Base-by-base conservation (phyloP, 2,888 invertebrate species). In the Leptogaster cylindrica region DNA sequence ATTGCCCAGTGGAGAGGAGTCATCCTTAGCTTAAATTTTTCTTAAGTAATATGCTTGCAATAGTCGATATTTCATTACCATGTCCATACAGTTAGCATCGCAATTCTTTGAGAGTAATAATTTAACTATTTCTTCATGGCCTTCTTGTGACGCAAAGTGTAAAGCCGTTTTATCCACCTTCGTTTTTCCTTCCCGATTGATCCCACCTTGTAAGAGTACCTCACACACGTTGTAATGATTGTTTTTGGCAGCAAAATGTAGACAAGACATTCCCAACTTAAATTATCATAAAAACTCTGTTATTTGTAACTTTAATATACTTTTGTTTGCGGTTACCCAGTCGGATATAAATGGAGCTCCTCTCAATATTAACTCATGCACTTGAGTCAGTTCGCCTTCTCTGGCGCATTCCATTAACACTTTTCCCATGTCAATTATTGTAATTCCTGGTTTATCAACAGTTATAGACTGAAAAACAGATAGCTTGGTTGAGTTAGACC, bases 1-100 rank as follows among this genome's bases (percentile, higher is more conserved):
- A 91, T 91, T 4, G 96, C 95, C 96, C 96, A 96, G 83, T 97
- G 96, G 67, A 97, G 83, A 36, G 96, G 93, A 41, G 95, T 95
- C 95, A 93, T 93, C 75, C 87, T 86, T 14, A 93, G 81, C 92
- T 92, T 82, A 70, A 48, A 4, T 50, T 18, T n/a, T 33, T 48
- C 55, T 44, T 14, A 61, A 71, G 18, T 48, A 58, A 1, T n/a
- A 36, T 31, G 7, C 10, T 31, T 31, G n/a, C n/a, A n/a, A n/a
- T n/a, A n/a, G n/a, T n/a, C n/a, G n/a, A n/a, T n/a, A n/a, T n/a
- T n/a, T n/a, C n/a, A n/a, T 78, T 80, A 92, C 92, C 89, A 92
- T 89, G 80, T 93, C 93, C 76, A 83, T 85, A 41, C 89, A 86
- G 76, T 93, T 89, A 0, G 90, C 84, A 73, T 90, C 88, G 39